phyloP scores from a whole-genome alignment of 2,888 invertebrate genomes.

The Phortica okadai region DNA sequence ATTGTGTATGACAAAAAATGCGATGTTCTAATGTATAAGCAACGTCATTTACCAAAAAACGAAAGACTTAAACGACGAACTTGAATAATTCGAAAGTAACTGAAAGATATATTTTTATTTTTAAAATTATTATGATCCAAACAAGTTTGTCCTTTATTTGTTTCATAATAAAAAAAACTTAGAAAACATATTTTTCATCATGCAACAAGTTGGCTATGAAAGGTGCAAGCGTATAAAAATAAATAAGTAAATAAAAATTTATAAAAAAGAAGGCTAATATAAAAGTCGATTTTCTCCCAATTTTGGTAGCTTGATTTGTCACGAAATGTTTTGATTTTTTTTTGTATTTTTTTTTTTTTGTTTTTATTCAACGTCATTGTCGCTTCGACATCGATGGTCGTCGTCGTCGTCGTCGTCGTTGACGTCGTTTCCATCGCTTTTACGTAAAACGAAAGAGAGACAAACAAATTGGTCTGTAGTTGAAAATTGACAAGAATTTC shows the following conservation, averaged over 20 bases:
- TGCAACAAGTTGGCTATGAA: constrained; percentile 17
- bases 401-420: constrained; percentile 23
- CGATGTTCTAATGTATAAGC: too few relatives aligned
- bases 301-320: constrained; percentile 76
- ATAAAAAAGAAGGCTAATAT: constrained; percentile 11
- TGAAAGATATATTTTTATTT: too few relatives aligned
- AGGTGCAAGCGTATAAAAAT: constrained; percentile 14
- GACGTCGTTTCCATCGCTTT: constrained; percentile 31
- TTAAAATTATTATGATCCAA: too few relatives aligned
- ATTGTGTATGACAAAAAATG: too few relatives aligned
- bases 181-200: neutral
- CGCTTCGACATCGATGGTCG: constrained; percentile 14
- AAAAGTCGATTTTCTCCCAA: constrained; percentile 64
- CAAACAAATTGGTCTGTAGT: constrained; percentile 76
- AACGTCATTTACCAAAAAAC: too few relatives aligned
- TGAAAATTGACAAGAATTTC: constrained; percentile 77
- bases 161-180: neutral
- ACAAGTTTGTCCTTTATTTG: too few relatives aligned
- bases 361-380: constrained; percentile 38
- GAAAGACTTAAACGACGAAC: too few relatives aligned
- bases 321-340: constrained; percentile 72
- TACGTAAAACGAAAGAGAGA: constrained; percentile 59
- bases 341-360: neutral
- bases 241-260: constrained; percentile 31
- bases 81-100: too few relatives aligned